phyloP scores from a whole-genome alignment of 2,113 vertebrate species.

The Kobus ellipsiprymnus region DNA sequence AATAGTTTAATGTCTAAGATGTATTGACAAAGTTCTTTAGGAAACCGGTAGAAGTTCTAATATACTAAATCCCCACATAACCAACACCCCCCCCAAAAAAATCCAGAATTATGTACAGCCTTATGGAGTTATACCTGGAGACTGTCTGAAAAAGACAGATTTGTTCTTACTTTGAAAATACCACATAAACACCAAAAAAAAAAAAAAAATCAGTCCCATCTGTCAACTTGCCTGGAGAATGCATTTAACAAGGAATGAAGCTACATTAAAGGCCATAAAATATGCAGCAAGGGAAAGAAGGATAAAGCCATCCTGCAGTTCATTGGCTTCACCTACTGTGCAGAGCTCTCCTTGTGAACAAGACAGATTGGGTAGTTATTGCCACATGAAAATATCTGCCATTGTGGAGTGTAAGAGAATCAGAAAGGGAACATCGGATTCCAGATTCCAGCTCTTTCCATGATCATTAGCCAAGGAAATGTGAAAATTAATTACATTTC shows the following conservation, averaged over 20 bases:
- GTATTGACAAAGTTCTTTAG: neutral
- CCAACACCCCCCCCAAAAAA: neutral
- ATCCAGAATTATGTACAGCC: neutral
- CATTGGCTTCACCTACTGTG: slow-evolving; percentile 21
- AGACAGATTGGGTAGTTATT: neutral
- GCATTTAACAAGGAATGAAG: slow-evolving; percentile 48
- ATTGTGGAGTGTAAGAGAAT: neutral
- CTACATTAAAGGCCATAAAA: slow-evolving; percentile 54
- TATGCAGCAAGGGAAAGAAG: slow-evolving; percentile 29
- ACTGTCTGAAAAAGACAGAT: slow-evolving; percentile 29
- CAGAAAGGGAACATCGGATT: neutral
- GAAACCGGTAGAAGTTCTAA: neutral
- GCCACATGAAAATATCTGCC: neutral
- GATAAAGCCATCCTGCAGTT: slow-evolving; percentile 20
- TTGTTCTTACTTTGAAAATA: slow-evolving; percentile 59
- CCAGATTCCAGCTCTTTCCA: neutral
- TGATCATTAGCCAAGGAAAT: neutral
- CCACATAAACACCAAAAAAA: neutral
- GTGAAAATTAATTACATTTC: slow-evolving; percentile 6
- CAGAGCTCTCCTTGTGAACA: neutral
- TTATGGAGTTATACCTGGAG: slow-evolving; percentile 7
- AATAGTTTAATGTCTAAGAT: slow-evolving; percentile 7
- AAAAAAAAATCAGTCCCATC: neutral
- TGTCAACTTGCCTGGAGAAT: slow-evolving; percentile 50
- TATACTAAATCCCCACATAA: neutral